Evolutionary conservation across 2,113 vertebrate species (phyloP).

Genomic region (Spea bombifrons): DNA sequence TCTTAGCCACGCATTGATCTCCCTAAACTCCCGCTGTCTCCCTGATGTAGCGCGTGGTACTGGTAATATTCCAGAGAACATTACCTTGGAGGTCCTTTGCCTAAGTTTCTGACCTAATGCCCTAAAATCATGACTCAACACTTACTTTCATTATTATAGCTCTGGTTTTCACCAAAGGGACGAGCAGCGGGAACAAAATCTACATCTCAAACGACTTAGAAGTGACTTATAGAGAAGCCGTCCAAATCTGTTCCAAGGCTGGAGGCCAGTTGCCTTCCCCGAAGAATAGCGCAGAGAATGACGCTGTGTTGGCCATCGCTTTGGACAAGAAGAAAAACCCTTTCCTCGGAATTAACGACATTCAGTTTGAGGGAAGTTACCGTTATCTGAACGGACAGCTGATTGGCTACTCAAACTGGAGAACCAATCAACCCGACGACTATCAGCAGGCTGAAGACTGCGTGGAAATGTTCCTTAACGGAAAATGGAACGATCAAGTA

Average conservation of each 20-base stretch:
- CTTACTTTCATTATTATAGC: conserved; percentile 44
- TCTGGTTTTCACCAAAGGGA: conserved; percentile 49
- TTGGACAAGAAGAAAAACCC: conserved; percentile 37
- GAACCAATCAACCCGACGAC: conserved; percentile 54
- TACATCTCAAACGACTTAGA: conserved; percentile 48
- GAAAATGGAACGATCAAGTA: conserved; percentile 57
- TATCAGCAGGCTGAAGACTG: conserved; percentile 46
- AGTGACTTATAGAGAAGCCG: conserved; percentile 46
- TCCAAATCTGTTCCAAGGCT: conserved; percentile 40
- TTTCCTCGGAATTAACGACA: conserved; percentile 55
- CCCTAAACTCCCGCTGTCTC: no score
- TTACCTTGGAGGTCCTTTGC: no score
- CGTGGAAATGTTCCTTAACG: conserved; percentile 53
- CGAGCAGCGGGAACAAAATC: conserved; percentile 52
- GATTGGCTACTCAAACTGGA: conserved; percentile 58
- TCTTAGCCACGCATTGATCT: no score
- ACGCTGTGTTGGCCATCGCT: conserved; percentile 49
- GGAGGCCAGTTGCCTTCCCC: conserved; percentile 57
- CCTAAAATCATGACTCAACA: no score
- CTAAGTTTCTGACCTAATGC: no score
- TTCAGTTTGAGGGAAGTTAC: conserved; percentile 53
- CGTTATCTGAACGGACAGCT: conserved; percentile 50
- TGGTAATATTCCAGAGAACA: no score
- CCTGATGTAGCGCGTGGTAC: no score
- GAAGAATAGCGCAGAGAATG: conserved; percentile 50